Conservation (phyloP, 2,888 invertebrate genomes). For the Pseudoips prasinana region DNA sequence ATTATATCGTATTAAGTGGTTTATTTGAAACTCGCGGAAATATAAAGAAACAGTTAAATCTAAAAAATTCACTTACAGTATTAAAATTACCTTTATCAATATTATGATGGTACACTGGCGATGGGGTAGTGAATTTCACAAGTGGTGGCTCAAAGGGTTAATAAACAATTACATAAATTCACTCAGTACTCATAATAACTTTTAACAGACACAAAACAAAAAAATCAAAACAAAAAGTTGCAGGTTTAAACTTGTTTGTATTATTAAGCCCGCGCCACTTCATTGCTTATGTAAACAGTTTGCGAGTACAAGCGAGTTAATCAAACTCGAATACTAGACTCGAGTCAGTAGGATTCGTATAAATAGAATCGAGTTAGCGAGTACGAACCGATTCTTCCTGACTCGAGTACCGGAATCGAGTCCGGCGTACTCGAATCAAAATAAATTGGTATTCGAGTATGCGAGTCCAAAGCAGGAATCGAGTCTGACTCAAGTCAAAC, state of each 20-base stretch:
- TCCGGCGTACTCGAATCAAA: slow-evolving; percentile 14
- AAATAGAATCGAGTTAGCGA: slow-evolving; percentile 5
- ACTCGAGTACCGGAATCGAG: slow-evolving; percentile 14
- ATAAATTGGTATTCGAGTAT: slow-evolving; percentile 16
- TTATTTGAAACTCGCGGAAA: no score
- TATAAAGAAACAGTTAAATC: neutral
- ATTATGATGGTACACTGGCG: no score
- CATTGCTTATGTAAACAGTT: slow-evolving; percentile 5
- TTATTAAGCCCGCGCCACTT: slow-evolving; percentile 4
- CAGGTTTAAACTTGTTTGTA: slow-evolving; percentile 10
- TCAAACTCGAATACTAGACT: slow-evolving; percentile 8
- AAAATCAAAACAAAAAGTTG: slow-evolving; percentile 5
- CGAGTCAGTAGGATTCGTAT: slow-evolving; percentile 8
- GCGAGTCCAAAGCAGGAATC: slow-evolving; percentile 11
- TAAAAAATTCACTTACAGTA: slow-evolving; percentile 1
- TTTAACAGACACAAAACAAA: slow-evolving; percentile 6
- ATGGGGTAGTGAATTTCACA: no score
- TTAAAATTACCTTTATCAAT: no score
- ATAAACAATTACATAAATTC: slow-evolving; percentile 1
- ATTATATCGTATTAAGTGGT: no score
- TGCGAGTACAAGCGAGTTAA: slow-evolving; percentile 8
- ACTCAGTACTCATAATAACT: slow-evolving; percentile 3
- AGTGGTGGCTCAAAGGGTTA: no score
- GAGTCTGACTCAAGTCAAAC: slow-evolving; percentile 8
- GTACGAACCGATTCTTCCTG: slow-evolving; percentile 11